phyloP scores from a whole-genome alignment of 2,797 vertebrate species.

The Enteromius unitaeniatus region DNA sequence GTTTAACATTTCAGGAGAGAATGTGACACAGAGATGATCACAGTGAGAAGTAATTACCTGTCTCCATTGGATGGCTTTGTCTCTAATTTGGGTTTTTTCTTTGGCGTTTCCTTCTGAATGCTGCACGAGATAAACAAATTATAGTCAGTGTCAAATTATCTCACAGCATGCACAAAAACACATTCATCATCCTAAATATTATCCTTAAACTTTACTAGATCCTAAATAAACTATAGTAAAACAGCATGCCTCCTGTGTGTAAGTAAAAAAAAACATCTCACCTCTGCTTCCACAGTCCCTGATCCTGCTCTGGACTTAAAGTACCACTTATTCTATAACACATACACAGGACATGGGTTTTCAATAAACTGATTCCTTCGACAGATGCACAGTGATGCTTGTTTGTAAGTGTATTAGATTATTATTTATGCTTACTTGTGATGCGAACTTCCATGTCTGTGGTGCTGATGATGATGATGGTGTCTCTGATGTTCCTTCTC shows the following conservation, averaged over 20 bases:
- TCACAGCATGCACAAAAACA: neutral
- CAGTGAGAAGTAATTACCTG: constrained; percentile 78
- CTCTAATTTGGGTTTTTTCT: constrained; percentile 99
- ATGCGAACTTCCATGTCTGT: constrained; percentile 88
- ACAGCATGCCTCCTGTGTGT: neutral
- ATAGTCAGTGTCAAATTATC: neutral
- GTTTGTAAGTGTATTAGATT: neutral
- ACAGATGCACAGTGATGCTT: neutral
- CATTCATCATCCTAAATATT: neutral
- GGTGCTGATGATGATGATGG: constrained; percentile 87
- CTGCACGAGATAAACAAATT: neutral
- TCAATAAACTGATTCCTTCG: neutral
- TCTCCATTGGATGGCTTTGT: constrained; percentile 99
- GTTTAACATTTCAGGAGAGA: neutral
- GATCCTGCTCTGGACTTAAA: constrained; percentile 97
- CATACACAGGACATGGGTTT: constrained; percentile 16
- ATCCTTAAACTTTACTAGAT: too few species aligned
- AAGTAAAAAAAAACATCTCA: constrained; percentile 66
- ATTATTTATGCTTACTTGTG: constrained; percentile 82
- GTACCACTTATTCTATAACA: constrained; percentile 88
- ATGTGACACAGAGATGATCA: neutral
- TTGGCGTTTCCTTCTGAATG: constrained; percentile 99
- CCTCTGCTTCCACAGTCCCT: constrained; percentile 99
- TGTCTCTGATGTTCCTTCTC: constrained; percentile 97
- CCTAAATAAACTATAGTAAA: neutral